Base-by-base conservation (phyloP, 2,797 vertebrate species). In the Scolopax rusticola region DNA sequence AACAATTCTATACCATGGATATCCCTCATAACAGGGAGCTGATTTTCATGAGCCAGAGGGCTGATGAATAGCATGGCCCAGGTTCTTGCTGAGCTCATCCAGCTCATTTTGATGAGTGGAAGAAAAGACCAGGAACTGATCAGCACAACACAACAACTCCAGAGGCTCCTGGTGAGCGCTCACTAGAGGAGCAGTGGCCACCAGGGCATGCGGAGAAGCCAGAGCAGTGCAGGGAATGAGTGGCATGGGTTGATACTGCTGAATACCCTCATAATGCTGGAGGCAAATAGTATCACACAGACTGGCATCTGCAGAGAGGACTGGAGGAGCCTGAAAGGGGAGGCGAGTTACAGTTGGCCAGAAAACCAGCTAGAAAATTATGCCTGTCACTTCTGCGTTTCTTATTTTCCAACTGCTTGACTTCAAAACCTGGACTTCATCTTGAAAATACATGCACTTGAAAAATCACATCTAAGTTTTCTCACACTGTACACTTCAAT, bases 161-260 rank as follows among this genome's bases (percentile, higher is more conserved):
- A 32, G 48, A 19, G 17, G 30, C 33, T 40, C 30, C 5, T 2
- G 5, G 43, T 28, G 69, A 17, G 9, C 0, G 2, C 23, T 63
- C 17, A 19, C 19, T 16, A n/a, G 56, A 19, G 5, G 8, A 83
- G 24, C 33, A 28, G 38, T 3, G 47, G 41, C 27, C 24, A 27
- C 32, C 50, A 64, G 24, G n/a, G 18, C 30, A 27, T 0, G 0
- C 0, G 3, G 25, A n/a, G 56, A 84, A 86, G 16, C 5, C 40
- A 21, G 16, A 3, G 4, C 0, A 0, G 2, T 11, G 20, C 4
- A 13, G 8, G 32, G 40, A 17, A 12, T 9, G 25, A 53, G 32
- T 1, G 9, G 19, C 45, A 47, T 7, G 0, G 2, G 32, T 38
- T 60, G 14, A 38, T 45, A 11, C 9, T 41, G 15, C 30, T 27